Evolutionary conservation across 2,888 invertebrate genomes (phyloP), one percentile per base, ranked within the genome.

Genomic region (Cephus pulcher): DNA sequence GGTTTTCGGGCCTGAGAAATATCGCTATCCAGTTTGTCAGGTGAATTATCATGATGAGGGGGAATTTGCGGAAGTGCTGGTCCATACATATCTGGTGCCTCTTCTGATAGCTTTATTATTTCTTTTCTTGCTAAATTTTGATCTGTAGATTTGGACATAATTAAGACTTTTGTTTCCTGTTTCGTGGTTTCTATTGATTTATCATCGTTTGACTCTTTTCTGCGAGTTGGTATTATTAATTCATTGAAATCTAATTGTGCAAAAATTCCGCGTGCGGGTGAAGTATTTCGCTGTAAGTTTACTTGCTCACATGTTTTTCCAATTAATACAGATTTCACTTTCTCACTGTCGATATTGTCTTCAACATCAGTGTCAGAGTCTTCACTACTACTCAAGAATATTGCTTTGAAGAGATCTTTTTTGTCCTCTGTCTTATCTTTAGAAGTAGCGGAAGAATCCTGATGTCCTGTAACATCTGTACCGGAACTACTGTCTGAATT

Each of bases 371-470:
- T 92, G 76, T 95, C 95, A 23, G 94, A 93, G 34, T 92, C 92
- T 85, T 95, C 96, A 87, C 95, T 96, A 80, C 96, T 96, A 86
- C 95, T 95, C 35, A 96, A 93, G 89, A 98, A 98, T 86, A 98
- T 97, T 0, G 97, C 96, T 91, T 97, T 97, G 88, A 97, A 98
- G 4, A 98, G 92, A 91, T 98, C 98, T 80, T 94, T 93, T 85
- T 95, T 95, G 75, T 95, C 93, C 33, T 93, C 93, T 33, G 93
- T 76, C 34, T 84, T 86, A 6, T 78, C 79, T 69, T 84, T 83
- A 1, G 77, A n/a, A 30, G 3, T 34, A 75, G n/a, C 75, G 37
- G 23, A 33, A n/a, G 23, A 23, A 12, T 68, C 30, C 15, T n/a
- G 30, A 34, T 37, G 23, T 69, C 9, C 74, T 11, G 78, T 34